Percentiles rank a stretch among this genome's conserved stretches.
Conservation (phyloP, 2,888 invertebrate genomes). For the Platerodrilus igneus region DNA sequence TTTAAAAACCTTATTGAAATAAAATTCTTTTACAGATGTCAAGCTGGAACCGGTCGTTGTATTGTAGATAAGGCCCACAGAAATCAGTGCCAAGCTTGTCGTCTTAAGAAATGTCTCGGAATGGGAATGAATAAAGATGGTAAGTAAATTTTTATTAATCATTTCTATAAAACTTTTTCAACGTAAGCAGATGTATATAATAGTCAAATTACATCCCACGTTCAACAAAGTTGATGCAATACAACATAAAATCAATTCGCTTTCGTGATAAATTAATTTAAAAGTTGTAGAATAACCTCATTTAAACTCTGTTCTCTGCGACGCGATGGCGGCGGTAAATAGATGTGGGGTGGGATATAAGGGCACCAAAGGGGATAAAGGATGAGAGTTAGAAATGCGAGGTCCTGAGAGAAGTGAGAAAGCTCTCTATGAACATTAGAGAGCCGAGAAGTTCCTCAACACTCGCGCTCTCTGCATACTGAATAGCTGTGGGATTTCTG, state of each 20-base stretch:
- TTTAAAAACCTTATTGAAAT: not conserved
- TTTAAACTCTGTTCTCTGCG: constrained; percentile 12
- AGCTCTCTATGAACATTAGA: constrained; percentile 42
- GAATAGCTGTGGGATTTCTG: constrained; percentile 31
- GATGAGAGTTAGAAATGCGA: constrained; percentile 38
- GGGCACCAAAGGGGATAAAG: too few species aligned
- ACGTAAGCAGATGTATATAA: not conserved
- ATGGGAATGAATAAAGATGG: constrained; percentile 99
- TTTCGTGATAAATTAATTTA: constrained; percentile 9
- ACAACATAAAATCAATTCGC: too few species aligned
- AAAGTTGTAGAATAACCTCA: constrained; percentile 5
- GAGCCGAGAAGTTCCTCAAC: constrained; percentile 42
- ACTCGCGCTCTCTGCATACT: constrained; percentile 38
- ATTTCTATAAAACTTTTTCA: not conserved
- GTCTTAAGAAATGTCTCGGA: constrained; percentile 94
- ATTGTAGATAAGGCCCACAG: constrained; percentile 98
- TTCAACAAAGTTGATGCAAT: too few species aligned
- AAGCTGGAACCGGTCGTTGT: constrained; percentile 96
- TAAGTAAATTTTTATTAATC: constrained; percentile 52
- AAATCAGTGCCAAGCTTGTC: constrained; percentile 98
- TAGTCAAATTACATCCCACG: not conserved
- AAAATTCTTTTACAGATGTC: constrained; percentile 68
- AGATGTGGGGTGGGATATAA: constrained; percentile 24
- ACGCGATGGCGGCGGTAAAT: constrained; percentile 12
- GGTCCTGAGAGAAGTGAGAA: constrained; percentile 41